Evolutionary conservation across 2,113 vertebrate species (phyloP).

Genomic region (Pogona vitticeps): DNA sequence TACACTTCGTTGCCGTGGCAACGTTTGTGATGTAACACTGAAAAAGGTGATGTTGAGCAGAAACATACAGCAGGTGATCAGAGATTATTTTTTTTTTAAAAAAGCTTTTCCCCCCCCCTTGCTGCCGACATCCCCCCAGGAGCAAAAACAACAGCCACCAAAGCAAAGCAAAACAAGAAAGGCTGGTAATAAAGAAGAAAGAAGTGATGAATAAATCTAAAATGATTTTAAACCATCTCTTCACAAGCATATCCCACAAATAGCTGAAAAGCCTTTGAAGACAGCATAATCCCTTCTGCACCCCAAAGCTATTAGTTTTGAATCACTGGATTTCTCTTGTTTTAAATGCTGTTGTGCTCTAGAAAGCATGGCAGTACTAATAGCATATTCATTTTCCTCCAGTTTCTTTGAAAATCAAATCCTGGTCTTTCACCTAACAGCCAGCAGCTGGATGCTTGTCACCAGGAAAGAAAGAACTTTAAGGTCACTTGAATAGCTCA

Average conservation of each 20-base stretch:
- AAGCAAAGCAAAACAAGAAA: constrained; percentile 10
- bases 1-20: constrained; percentile 8
- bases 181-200: background rate
- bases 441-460: background rate
- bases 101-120: no score
- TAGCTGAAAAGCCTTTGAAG: constrained; percentile 8
- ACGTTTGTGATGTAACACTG: background rate
- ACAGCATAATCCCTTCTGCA: background rate
- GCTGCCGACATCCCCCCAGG: constrained; percentile 2
- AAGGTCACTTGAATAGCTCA: background rate
- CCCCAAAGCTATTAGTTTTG: constrained; percentile 13
- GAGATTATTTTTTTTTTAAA: background rate
- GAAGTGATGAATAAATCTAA: constrained; percentile 15
- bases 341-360: background rate
- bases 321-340: background rate
- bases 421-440: background rate
- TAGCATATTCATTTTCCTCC: background rate
- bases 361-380: background rate
- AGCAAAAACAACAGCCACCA: constrained; percentile 19
- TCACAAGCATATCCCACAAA: background rate
- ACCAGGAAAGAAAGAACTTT: background rate
- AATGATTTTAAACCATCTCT: constrained; percentile 5
- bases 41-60: constrained; percentile 10
- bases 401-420: background rate
- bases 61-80: constrained; percentile 3